phyloP scores from a whole-genome alignment of 1,140 invertebrate species.

The Tachypleus tridentatus region DNA sequence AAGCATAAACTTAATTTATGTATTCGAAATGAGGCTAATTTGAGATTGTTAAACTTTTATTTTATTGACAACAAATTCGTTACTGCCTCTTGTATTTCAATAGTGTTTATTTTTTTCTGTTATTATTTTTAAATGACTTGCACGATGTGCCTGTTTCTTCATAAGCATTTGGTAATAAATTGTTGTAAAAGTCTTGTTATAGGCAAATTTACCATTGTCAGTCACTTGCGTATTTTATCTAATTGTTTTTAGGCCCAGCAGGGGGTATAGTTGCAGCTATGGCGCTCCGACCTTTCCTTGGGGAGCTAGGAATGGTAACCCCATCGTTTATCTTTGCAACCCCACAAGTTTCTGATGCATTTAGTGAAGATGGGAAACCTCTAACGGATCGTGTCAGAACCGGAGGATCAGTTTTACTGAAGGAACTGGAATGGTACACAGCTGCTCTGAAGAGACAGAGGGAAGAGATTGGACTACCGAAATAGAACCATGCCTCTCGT shows the following conservation, averaged over 20 bases:
- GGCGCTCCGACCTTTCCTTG: constrained; percentile 33
- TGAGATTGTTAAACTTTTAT: too few species aligned
- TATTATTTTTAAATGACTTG: too few species aligned
- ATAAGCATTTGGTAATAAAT: too few species aligned
- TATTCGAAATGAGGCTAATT: too few species aligned
- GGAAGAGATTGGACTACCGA: constrained; percentile 12
- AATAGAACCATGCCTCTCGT: too few species aligned
- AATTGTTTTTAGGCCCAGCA: constrained; percentile 31
- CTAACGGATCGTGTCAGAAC: constrained; percentile 26
- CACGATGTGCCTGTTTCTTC: too few species aligned
- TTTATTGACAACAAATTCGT: too few species aligned
- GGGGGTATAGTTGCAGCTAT: constrained; percentile 38
- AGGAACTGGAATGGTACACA: constrained; percentile 36
- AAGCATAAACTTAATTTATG: too few species aligned
- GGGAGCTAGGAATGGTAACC: constrained; percentile 38
- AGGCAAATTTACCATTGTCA: too few species aligned
- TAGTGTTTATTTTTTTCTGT: too few species aligned
- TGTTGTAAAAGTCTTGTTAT: too few species aligned
- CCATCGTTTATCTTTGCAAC: constrained; percentile 34
- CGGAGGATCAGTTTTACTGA: constrained; percentile 28
- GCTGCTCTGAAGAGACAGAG: constrained; percentile 32
- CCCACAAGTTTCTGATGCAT: constrained; percentile 31
- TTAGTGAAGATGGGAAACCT: constrained; percentile 32
- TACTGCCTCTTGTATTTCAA: too few species aligned
- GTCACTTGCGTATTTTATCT: constrained; percentile 4